These are phyloP conservation scores for Patella caerulea DNA, from an alignment of 2,888 invertebrate genomes.

Conservation along the genomic window DNA sequence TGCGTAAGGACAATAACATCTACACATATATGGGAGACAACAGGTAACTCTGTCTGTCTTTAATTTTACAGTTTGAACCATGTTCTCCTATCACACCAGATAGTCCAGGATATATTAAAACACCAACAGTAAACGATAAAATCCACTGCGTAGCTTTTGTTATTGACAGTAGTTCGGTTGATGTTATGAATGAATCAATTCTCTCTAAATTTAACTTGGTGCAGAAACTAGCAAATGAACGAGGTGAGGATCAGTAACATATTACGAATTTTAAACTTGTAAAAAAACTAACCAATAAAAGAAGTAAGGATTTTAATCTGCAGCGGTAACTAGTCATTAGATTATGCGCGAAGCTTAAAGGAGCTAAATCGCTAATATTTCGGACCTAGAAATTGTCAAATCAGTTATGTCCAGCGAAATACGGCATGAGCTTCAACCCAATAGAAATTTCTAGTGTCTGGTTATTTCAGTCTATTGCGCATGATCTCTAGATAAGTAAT, in stretches of 20 bases:
- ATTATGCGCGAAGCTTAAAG: background rate
- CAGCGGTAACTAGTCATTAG: slow-evolving; percentile 35
- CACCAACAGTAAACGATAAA: slow-evolving; percentile 16
- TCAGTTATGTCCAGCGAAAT: too few relatives aligned
- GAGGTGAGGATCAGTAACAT: slow-evolving; percentile 7
- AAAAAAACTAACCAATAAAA: background rate
- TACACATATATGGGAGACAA: slow-evolving; percentile 35
- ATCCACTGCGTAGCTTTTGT: slow-evolving; percentile 30
- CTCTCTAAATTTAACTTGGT: slow-evolving; percentile 18
- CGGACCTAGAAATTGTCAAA: too few relatives aligned
- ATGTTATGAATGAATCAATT: slow-evolving; percentile 18
- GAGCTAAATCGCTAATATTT: slow-evolving; percentile 19
- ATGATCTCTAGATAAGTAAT: too few relatives aligned
- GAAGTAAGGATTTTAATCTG: slow-evolving; percentile 27
- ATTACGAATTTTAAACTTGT: slow-evolving; percentile 12
- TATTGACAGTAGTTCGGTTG: slow-evolving; percentile 21
- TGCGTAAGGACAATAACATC: too few relatives aligned
- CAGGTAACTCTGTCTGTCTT: slow-evolving; percentile 45
- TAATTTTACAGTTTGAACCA: slow-evolving; percentile 37
- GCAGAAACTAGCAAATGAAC: slow-evolving; percentile 20
- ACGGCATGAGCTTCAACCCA: too few relatives aligned
- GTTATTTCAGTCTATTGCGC: too few relatives aligned
- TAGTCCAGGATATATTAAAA: slow-evolving; percentile 36
- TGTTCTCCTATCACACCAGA: slow-evolving; percentile 34
- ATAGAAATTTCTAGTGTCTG: too few relatives aligned